Evolutionary conservation across 2,888 invertebrate genomes (phyloP).

Genomic region (Spodoptera picta): DNA sequence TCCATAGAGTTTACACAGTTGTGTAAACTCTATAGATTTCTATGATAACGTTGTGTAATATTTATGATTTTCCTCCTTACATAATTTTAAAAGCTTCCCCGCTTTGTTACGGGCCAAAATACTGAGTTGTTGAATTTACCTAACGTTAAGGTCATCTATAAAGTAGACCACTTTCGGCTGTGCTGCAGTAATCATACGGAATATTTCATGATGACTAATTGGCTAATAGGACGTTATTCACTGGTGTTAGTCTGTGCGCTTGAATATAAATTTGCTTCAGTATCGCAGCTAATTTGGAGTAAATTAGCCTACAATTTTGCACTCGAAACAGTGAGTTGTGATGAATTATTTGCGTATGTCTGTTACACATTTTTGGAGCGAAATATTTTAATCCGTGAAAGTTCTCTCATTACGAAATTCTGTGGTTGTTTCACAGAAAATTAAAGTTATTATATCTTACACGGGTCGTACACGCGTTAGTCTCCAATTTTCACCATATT

Average conservation of each 20-base stretch:
- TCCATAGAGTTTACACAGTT: too few relatives aligned
- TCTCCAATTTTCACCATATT: constrained; percentile 17
- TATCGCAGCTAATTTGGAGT: constrained; percentile 28
- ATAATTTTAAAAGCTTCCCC: constrained; percentile 8
- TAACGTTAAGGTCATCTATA: constrained; percentile 19
- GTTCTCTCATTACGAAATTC: constrained; percentile 20
- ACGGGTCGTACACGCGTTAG: background rate
- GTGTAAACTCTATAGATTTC: background rate
- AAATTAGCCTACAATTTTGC: constrained; percentile 34
- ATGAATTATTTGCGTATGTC: constrained; percentile 37
- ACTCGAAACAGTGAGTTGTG: constrained; percentile 33
- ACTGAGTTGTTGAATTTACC: constrained; percentile 24
- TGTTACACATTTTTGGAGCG: constrained; percentile 45
- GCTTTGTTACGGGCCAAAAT: constrained; percentile 12
- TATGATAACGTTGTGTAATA: background rate
- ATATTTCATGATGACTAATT: constrained; percentile 53
- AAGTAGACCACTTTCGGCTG: constrained; percentile 25
- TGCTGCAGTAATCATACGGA: constrained; percentile 46
- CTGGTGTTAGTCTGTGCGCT: constrained; percentile 34
- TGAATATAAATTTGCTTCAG: constrained; percentile 42
- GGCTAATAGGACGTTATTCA: constrained; percentile 45
- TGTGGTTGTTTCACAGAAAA: constrained; percentile 12
- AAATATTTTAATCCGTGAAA: constrained; percentile 44
- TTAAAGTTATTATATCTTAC: constrained; percentile 24
- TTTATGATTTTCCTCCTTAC: constrained; percentile 9